A percentile compares a stretch with the other conserved stretches of the same genome.
Conservation (phyloP, 2,113 vertebrate species). For the Porphyrio hochstetteri region DNA sequence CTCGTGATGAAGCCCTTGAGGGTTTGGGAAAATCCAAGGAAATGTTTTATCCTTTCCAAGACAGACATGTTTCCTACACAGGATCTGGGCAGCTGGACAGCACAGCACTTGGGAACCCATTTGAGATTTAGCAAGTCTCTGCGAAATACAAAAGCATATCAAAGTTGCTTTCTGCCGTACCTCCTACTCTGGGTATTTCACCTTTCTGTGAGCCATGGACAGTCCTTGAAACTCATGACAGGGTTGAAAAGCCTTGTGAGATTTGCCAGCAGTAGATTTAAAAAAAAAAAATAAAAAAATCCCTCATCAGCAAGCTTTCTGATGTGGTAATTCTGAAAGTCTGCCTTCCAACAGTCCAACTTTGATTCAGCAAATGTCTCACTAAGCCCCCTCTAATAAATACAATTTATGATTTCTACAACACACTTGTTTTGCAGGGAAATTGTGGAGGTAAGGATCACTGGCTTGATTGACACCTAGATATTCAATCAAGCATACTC, state of each 20-base stretch:
- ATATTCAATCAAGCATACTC: slow-evolving; percentile 22
- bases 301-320: background rate
- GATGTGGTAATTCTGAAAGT: background rate
- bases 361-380: background rate
- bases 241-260: background rate
- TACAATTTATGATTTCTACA: slow-evolving; percentile 10
- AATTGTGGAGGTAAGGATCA: slow-evolving; percentile 2
- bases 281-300: too few relatives aligned
- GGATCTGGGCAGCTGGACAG: background rate
- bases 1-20: background rate
- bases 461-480: background rate
- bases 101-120: background rate
- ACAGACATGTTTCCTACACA: rapidly evolving
- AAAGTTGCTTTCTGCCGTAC: background rate
- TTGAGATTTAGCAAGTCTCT: background rate
- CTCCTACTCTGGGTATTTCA: background rate
- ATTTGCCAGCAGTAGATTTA: background rate
- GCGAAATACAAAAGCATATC: background rate
- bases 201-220: background rate
- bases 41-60: background rate
- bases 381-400: slow-evolving; percentile 6
- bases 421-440: background rate
- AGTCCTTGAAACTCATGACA: background rate
- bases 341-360: slow-evolving; percentile 1
- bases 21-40: background rate